These are phyloP conservation scores for Calameuta filiformis DNA, from an alignment of 2,888 invertebrate genomes.

Conservation along the genomic window DNA sequence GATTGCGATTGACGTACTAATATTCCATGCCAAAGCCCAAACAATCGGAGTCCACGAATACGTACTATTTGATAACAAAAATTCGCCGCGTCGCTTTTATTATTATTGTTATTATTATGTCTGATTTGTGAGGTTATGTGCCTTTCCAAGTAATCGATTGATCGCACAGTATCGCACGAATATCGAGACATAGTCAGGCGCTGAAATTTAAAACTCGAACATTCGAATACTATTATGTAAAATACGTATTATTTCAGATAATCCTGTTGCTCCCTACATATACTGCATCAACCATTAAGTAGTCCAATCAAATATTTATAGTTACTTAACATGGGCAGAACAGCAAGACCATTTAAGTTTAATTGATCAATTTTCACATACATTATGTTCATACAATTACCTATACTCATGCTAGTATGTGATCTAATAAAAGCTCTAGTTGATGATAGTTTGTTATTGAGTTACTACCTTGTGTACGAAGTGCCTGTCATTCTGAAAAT, in stretches of 20 bases:
- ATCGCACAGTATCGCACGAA: conserved; percentile 4
- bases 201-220: background rate
- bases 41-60: background rate
- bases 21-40: background rate
- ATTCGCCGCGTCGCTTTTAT: conserved; percentile 57
- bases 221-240: background rate
- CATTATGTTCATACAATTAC: background rate
- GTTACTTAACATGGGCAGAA: background rate
- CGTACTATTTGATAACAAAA: conserved; percentile 40
- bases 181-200: background rate
- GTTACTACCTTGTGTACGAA: background rate
- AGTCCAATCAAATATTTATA: background rate
- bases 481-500: background rate
- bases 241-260: background rate
- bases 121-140: conserved; percentile 47
- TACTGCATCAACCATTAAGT: background rate
- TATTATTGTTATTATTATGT: conserved; percentile 41
- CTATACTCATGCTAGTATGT: background rate
- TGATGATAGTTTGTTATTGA: background rate
- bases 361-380: background rate
- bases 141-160: conserved; percentile 3
- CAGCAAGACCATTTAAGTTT: background rate
- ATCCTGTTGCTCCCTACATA: background rate
- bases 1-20: background rate
- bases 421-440: background rate